Evolutionary conservation across 2,113 vertebrate species (phyloP), one percentile per base, ranked within the genome.

Genomic region (Micronisus gabar): DNA sequence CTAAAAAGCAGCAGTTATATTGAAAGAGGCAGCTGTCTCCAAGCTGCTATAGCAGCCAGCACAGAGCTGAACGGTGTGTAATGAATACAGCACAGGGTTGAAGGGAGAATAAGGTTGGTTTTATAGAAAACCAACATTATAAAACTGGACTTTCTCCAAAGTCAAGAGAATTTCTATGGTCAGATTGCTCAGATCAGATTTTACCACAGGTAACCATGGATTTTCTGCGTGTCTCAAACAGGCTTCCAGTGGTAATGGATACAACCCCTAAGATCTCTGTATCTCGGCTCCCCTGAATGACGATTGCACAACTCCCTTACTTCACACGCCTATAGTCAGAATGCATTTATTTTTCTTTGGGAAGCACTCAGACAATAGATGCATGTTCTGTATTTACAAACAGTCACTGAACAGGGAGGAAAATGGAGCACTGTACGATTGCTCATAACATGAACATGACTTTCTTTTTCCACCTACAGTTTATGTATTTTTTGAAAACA

Each of bases 401-500:
- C 45, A 67, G 36, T 5, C 70, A 32, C 40, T 23, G 41, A 52
- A 45, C 11, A 48, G 20, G 1, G 59, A 78, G 32, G 55, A 50
- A 40, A 22, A 66, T 11, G n/a, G 8, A 93, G 58, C 32, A 25
- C 14, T 34, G 10, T 2, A 2, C 0, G 65, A 19, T 6, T 56
- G 32, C 32, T 41, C 17, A 3, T 2, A 53, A 71, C 0, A 1
- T 2, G 36, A 65, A 26, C 6, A 4, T 1, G 10, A 14, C 67
- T 47, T n/a, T 55, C 56, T 36, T 50, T 55, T 58, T 13, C 30
- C 40, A 62, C 22, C 29, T 22, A 9, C 13, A 15, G 20, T 25
- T 76, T 12, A 20, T 18, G 8, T n/a, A 13, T 21, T 72, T 80
- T 73, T 55, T 52, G 3, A 45, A 82, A 85, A 88, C 32, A 70